Conservation (phyloP, 1,140 invertebrate genomes). For the Lysiphlebus fabarum region DNA sequence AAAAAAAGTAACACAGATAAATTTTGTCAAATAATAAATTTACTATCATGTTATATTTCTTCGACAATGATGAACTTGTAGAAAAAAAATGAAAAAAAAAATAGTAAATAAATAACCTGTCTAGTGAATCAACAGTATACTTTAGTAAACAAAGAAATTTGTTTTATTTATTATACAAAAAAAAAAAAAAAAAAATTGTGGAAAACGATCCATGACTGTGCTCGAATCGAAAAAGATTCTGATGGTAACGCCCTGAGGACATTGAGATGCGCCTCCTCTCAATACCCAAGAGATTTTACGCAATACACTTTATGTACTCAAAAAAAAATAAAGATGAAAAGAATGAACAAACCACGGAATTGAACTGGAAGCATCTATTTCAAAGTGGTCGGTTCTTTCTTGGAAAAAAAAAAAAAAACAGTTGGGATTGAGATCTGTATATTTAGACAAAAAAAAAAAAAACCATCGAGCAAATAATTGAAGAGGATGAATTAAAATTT, state of each 20-base stretch:
- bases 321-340: slow-evolving; percentile 17
- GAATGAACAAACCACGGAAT: slow-evolving; percentile 19
- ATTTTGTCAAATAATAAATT: no score
- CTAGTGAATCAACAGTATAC: neutral
- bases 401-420: slow-evolving; percentile 1
- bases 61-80: no score
- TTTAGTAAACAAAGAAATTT: no score
- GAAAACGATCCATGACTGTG: slow-evolving; percentile 35
- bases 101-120: no score
- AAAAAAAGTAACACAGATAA: no score
- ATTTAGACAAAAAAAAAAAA: slow-evolving; percentile 3
- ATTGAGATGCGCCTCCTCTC: slow-evolving; percentile 23
- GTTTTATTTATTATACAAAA: neutral
- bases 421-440: neutral
- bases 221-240: slow-evolving; percentile 19
- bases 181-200: slow-evolving; percentile 1
- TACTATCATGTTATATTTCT: no score
- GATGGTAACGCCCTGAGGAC: slow-evolving; percentile 14
- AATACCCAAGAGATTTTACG: slow-evolving; percentile 33
- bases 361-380: slow-evolving; percentile 7
- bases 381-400: neutral
- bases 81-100: no score
- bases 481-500: neutral
- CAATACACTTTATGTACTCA: slow-evolving; percentile 37
- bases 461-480: slow-evolving; percentile 1